A percentile compares a stretch with the other conserved stretches of the same genome.
Evolutionary conservation across 1,140 invertebrate genomes (phyloP).

Genomic region (Drosophila kurseongensis): DNA sequence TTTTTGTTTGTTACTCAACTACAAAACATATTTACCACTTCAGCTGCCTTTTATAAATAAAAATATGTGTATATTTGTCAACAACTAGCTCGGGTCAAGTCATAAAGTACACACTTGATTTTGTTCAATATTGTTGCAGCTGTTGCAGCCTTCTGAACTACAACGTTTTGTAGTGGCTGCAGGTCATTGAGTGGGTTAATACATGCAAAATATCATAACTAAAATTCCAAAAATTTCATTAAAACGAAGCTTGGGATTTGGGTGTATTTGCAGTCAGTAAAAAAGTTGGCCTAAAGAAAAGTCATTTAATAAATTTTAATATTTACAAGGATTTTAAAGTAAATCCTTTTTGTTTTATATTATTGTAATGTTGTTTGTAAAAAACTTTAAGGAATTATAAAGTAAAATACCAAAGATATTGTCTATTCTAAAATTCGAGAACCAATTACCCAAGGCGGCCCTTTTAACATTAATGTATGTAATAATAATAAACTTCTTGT

Average conservation of each 20-base stretch:
- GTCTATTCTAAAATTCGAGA: slow-evolving; percentile 53
- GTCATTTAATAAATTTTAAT: neutral
- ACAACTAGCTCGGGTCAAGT: slow-evolving; percentile 18
- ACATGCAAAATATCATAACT: slow-evolving; percentile 1
- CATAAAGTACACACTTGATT: slow-evolving; percentile 14
- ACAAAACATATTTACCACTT: too few species aligned
- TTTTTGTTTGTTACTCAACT: too few species aligned
- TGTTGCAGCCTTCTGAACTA: slow-evolving; percentile 10
- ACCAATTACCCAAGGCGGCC: slow-evolving; percentile 48
- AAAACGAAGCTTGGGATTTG: neutral
- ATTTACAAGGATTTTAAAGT: neutral
- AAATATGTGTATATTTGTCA: slow-evolving; percentile 4
- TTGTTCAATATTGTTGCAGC: slow-evolving; percentile 18
- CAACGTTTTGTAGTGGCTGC: slow-evolving; percentile 16
- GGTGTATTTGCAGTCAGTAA: neutral
- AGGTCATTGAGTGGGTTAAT: slow-evolving; percentile 12
- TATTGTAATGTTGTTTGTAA: too few species aligned
- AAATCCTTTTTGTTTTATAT: too few species aligned
- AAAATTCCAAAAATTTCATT: slow-evolving; percentile 12
- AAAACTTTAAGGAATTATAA: neutral
- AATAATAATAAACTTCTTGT: slow-evolving; percentile 56
- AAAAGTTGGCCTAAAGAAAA: neutral
- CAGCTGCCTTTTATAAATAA: neutral
- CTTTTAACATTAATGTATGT: slow-evolving; percentile 16
- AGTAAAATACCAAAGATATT: neutral